Evolutionary conservation across 2,113 vertebrate species (phyloP), one percentile per base, ranked within the genome.

Genomic region (Sinocyclocheilus anshuiensis): DNA sequence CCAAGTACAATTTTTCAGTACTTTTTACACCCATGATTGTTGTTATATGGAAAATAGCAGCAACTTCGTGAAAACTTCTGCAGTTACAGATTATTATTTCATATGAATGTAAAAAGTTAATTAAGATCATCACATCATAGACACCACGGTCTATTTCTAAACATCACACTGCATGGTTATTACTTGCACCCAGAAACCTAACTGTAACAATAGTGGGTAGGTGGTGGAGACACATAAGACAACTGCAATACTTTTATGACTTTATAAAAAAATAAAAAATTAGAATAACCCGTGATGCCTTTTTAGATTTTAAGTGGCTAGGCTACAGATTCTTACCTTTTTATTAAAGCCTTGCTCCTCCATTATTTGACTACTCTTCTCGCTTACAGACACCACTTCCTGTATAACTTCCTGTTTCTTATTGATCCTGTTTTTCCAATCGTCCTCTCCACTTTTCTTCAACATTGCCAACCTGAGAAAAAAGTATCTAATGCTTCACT

Each of bases 391-490:
- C 59, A 71, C 85, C 13, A 88, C 91, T 29, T 88, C 93, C 89
- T 96, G 96, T 48, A 94, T 87, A 13, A 93, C 95, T 36, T 98
- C 97, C 91, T 97, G 96, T 90, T 98, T 99, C 94, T 97, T 97
- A 89, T 94, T 93, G 36, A 99, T 95, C 88, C 98, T 94, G 94
- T 96, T 98, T 89, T 93, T 99, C 98, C 98, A 99, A 88, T 98
- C 97, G 86, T 99, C 98, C 91, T 99, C 97, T 0, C 98, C 97
- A 0, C 98, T 98, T 93, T 97, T 98, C 95, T 97, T 99, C 91
- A 99, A 89, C 91, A 98, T 91, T 0, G 97, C 98, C 93, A 99
- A 92, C 87, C 98, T 99, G 92, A 78, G 87, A 87, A 26, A 88
- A n/a, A 65, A 29, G 29, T 72, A 45, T 83, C 18, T 65, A 67